Base-by-base conservation (phyloP, 2,888 invertebrate genomes). In the Campaea margaritaria region DNA sequence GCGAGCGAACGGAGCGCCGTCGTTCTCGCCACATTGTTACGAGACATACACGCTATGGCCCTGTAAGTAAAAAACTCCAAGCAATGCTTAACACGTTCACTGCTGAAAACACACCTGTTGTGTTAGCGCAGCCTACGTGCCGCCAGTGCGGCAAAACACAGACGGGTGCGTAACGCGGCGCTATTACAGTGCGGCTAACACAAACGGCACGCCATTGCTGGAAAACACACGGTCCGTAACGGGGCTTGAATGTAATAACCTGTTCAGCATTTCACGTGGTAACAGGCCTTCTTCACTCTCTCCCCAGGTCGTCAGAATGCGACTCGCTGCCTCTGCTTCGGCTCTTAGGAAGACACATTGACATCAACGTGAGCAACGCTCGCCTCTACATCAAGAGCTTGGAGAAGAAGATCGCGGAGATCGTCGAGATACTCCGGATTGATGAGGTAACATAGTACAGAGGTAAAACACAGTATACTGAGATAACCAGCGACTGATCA, bases 351-450 rank as follows among this genome's bases (percentile, higher is more conserved):
- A 93, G 95, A 16, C 94, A 96, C 55, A 93, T 95, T n/a, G 94
- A 94, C 15, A 95, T 97, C 41, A 95, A 95, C 56, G 93, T 93
- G 51, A 94, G 95, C 72, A 98, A 97, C 87, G 96, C 96, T 0
- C 94, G 96, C 59, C 93, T 97, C 12, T 97, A 96, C 81, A 93
- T 98, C 73, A 96, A 96, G 68, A 95, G 97, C 42, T 94, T 98
- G 66, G 97, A 97, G 78, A 95, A 95, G 78, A 94, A 95, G 57
- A 94, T 96, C 13, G 93, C 93, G 34, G 95, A 96, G 70, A 93
- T 95, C 38, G 87, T 88, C 0, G 91, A 91, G 4, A 64, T 88
- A 64, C 93, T 96, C 48, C 93, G 92, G 67, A 86, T 93, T 51
- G 93, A 92, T 44, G 91, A 92, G 82, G 91, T 90, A 50, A 62